These are phyloP conservation scores for Ceratina australensis DNA, from an alignment of 1,140 invertebrate genomes.

Conservation along the genomic window DNA sequence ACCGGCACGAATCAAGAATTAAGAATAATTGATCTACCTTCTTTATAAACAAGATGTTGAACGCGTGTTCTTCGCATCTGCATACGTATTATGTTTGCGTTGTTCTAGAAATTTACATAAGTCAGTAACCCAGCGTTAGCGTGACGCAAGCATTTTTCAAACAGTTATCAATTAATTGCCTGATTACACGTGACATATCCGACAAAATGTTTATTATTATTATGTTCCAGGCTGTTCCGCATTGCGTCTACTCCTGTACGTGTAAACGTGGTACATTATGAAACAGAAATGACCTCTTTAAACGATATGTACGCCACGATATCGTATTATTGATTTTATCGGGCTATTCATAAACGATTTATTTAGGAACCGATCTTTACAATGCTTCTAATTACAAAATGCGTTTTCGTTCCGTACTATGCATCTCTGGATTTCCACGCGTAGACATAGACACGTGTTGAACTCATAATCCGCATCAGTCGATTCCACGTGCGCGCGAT, in stretches of 20 bases:
- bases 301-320: background rate
- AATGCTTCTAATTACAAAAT: background rate
- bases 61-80: background rate
- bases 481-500: constrained; percentile 18
- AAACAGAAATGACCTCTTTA: too few species aligned
- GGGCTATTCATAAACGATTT: background rate
- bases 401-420: too few species aligned
- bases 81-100: constrained; percentile 4
- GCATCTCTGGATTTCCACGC: background rate
- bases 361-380: background rate
- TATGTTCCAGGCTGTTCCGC: background rate
- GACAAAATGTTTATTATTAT: background rate
- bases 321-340: background rate
- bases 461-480: too few species aligned
- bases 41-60: background rate
- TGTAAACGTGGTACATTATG: background rate
- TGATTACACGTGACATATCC: background rate
- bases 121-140: constrained; percentile 18
- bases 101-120: constrained; percentile 16
- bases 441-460: constrained; percentile 14
- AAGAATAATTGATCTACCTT: background rate
- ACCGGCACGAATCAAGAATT: background rate
- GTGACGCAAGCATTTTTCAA: constrained; percentile 9
- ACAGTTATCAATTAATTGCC: constrained; percentile 1
- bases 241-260: background rate